These are phyloP conservation scores for Hipposideros larvatus DNA, from an alignment of 2,797 vertebrate species.

Conservation along the genomic window DNA sequence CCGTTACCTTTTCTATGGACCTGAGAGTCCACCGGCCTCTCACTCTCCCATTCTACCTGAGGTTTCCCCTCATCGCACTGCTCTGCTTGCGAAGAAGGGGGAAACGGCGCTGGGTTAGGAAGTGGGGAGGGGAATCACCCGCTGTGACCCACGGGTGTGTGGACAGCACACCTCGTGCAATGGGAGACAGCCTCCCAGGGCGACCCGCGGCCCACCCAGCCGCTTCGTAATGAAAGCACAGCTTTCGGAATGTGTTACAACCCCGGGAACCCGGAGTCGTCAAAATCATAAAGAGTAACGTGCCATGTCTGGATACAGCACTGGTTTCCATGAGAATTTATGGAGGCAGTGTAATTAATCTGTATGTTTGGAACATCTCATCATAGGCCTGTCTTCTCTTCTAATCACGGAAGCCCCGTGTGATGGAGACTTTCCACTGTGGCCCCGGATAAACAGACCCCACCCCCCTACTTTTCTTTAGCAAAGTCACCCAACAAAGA, in stretches of 20 bases:
- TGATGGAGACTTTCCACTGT: background rate
- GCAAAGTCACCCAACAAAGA: background rate
- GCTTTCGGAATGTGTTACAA: slow-evolving; percentile 46
- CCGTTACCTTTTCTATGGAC: slow-evolving; percentile 85
- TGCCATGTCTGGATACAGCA: slow-evolving; percentile 81
- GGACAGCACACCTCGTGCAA: accelerated
- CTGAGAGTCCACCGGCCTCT: slow-evolving; percentile 73
- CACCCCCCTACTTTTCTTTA: background rate
- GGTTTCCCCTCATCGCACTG: background rate
- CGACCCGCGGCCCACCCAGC: background rate
- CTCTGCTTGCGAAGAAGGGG: background rate
- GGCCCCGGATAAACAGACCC: background rate
- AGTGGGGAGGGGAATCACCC: background rate
- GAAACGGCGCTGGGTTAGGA: accelerated
- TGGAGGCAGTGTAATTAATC: slow-evolving; percentile 57
- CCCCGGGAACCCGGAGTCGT: slow-evolving; percentile 73
- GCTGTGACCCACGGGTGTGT: background rate
- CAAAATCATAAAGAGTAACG: slow-evolving; percentile 84
- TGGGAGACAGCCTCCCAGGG: background rate
- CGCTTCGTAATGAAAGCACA: slow-evolving; percentile 59
- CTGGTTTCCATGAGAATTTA: slow-evolving; percentile 65
- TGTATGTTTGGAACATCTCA: background rate
- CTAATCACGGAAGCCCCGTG: slow-evolving; percentile 17
- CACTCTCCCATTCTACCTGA: slow-evolving; percentile 59
- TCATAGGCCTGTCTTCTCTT: background rate